These are phyloP conservation scores for Chiloscyllium punctatum DNA, from an alignment of 2,797 vertebrate genomes.

Conservation along the genomic window DNA sequence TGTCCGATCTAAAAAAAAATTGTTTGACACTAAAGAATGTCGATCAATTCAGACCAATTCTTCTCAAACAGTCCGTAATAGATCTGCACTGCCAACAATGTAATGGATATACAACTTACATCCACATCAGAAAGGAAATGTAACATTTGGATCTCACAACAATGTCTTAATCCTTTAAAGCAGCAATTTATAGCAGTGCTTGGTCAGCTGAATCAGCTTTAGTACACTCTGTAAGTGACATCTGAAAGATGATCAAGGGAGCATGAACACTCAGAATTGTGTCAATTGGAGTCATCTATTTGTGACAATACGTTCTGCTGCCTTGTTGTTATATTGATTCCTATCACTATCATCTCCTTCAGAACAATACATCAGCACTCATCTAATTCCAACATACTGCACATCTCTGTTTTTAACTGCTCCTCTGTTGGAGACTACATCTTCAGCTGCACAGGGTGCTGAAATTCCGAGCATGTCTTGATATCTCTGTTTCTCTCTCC, in stretches of 20 bases:
- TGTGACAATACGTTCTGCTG: neutral
- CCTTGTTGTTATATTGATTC: neutral
- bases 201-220: neutral
- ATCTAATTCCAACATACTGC: neutral
- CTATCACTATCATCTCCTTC: neutral
- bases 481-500: neutral
- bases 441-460: neutral
- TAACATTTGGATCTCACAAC: neutral
- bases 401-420: neutral
- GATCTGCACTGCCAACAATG: no score
- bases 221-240: neutral
- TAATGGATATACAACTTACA: neutral
- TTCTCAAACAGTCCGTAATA: neutral
- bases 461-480: no score
- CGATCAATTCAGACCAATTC: neutral
- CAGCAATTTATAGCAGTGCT: neutral
- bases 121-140: neutral
- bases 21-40: neutral
- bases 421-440: neutral
- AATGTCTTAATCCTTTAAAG: neutral
- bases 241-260: neutral
- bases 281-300: neutral
- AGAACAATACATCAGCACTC: neutral
- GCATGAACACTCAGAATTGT: neutral
- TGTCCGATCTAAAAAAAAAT: neutral